Evolutionary conservation across 2,113 vertebrate genomes (phyloP).

Genomic region (Alethe diademata): DNA sequence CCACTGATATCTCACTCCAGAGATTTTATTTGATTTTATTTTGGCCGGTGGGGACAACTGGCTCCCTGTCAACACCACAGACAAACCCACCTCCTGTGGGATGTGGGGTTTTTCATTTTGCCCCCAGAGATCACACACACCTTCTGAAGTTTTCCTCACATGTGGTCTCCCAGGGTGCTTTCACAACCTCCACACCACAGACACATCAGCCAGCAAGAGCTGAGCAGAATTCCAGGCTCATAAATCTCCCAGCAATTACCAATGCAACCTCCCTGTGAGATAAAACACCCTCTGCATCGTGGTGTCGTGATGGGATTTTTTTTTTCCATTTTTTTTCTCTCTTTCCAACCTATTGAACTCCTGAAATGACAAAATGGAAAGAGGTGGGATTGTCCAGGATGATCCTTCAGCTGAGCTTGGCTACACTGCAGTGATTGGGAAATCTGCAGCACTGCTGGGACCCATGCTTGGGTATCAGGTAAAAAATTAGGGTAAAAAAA

Average conservation of each 20-base stretch:
- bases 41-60: not conserved
- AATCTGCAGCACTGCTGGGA: not conserved
- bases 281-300: not conserved
- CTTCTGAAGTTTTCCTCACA: slow-evolving; percentile 7
- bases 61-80: not conserved
- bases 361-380: not conserved
- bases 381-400: not conserved
- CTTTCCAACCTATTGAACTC: not conserved
- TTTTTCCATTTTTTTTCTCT: not conserved
- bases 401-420: not conserved
- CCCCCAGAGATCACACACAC: slow-evolving; percentile 8
- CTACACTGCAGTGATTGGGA: not conserved
- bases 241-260: not conserved
- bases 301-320: not conserved
- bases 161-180: not conserved
- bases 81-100: not conserved
- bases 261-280: not conserved
- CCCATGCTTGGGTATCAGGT: too few species aligned
- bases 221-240: not conserved
- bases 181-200: not conserved
- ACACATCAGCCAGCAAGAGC: not conserved
- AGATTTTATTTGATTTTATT: not conserved
- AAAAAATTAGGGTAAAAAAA: not conserved
- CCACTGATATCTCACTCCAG: not conserved
- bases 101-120: not conserved